These are phyloP conservation scores for Chrysolina oricalcia DNA, from an alignment of 2,888 invertebrate genomes.

Conservation along the genomic window DNA sequence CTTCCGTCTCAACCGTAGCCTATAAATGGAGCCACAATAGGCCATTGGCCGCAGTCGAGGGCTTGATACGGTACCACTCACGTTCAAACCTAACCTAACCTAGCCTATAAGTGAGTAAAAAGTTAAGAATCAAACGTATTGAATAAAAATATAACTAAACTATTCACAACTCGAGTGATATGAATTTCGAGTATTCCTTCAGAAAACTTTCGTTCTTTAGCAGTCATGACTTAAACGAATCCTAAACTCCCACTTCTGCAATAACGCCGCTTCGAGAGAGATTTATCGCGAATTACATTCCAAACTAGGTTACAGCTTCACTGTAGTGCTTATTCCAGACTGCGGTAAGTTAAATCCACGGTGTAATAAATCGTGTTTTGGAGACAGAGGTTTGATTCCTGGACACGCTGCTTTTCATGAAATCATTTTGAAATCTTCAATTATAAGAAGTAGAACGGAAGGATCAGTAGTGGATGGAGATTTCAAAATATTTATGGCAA, in stretches of 20 bases:
- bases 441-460: background rate
- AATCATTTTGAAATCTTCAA: background rate
- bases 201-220: background rate
- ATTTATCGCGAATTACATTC: slow-evolving; percentile 14
- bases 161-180: background rate
- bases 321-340: background rate
- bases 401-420: background rate
- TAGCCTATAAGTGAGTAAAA: no score
- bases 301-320: slow-evolving; percentile 12
- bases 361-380: background rate
- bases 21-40: no score
- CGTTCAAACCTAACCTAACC: no score
- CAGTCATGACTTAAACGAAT: background rate
- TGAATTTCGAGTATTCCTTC: background rate
- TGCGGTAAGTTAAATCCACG: background rate
- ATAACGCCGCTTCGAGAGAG: background rate
- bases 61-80: no score
- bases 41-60: no score
- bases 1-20: no score
- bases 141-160: no score
- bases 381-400: background rate
- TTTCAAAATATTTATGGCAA: no score
- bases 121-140: no score
- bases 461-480: no score
- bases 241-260: background rate